Evolutionary conservation across 2,113 vertebrate genomes (phyloP).

Genomic region (Siniperca knerii): DNA sequence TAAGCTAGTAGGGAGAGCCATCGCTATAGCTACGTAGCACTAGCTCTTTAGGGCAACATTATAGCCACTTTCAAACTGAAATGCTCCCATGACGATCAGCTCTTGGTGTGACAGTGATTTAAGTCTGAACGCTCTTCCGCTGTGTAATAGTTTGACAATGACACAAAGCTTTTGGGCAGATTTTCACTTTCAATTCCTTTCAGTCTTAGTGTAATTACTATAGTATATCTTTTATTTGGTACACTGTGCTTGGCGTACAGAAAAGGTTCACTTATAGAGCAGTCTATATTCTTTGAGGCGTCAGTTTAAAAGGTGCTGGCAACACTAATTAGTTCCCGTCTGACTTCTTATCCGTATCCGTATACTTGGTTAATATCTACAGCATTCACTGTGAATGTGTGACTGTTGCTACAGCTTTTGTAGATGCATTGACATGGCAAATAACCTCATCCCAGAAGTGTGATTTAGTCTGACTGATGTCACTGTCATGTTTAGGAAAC

Average conservation of each 20-base stretch:
- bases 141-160: conserved; percentile 2
- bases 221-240: neutral
- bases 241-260: neutral
- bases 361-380: too few species aligned
- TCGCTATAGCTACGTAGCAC: neutral
- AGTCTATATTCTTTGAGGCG: neutral
- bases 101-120: neutral
- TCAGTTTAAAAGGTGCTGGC: neutral
- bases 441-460: neutral
- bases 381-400: neutral
- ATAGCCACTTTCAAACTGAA: neutral
- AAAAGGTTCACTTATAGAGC: neutral
- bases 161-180: neutral
- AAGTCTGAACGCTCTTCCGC: neutral
- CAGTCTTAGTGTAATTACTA: neutral
- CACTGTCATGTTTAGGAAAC: neutral
- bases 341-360: neutral
- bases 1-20: neutral
- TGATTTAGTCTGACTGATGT: neutral
- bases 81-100: neutral
- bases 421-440: neutral
- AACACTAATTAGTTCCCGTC: neutral
- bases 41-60: neutral
- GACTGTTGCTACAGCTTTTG: neutral
- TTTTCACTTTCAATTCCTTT: conserved; percentile 2